Evolutionary conservation across 2,888 invertebrate genomes (phyloP).

Genomic region (Rotaria magnacalcarata): DNA sequence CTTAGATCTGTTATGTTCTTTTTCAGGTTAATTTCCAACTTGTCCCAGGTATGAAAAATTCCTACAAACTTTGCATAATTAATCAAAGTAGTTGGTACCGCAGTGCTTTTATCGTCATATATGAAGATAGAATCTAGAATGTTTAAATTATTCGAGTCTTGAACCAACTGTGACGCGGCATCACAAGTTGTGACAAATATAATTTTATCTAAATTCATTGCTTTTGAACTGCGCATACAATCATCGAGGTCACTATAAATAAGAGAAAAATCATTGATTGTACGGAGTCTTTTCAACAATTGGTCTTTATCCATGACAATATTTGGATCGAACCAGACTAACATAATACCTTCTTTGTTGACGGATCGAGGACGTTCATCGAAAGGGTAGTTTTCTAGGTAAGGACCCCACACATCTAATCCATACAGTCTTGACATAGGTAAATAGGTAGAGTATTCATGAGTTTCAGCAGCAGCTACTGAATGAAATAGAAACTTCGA

Average conservation of each 20-base stretch:
- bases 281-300: neutral
- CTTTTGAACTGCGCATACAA: neutral
- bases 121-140: too few species aligned
- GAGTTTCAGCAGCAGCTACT: too few species aligned
- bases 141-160: too few species aligned
- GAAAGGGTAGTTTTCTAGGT: neutral
- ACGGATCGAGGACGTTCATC: neutral
- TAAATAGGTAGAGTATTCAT: neutral
- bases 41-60: neutral
- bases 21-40: neutral
- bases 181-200: neutral
- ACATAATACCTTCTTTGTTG: neutral
- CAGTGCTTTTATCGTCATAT: too few species aligned
- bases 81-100: too few species aligned
- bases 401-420: neutral
- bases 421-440: neutral
- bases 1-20: neutral
- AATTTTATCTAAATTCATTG: neutral
- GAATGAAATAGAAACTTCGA: too few species aligned
- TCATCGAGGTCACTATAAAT: neutral
- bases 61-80: neutral
- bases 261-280: neutral
- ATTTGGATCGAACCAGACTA: neutral
- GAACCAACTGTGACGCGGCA: neutral
- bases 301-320: neutral